These are phyloP conservation scores for Drosophila lini DNA, from an alignment of 1,140 invertebrate genomes.

Conservation along the genomic window DNA sequence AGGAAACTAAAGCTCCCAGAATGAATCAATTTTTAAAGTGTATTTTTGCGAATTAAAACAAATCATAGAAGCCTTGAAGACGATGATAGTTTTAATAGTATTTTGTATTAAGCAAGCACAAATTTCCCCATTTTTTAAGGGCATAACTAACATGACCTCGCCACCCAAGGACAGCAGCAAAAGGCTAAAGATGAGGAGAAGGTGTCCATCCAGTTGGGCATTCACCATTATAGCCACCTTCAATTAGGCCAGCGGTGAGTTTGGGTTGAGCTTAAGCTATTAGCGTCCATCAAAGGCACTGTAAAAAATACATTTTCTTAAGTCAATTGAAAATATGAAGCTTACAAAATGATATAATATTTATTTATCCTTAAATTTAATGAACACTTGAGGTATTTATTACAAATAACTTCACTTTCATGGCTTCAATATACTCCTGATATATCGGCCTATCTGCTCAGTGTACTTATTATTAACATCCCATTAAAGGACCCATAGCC, in stretches of 20 bases:
- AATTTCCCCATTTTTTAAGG: slow-evolving; percentile 38
- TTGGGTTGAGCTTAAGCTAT: slow-evolving; percentile 7
- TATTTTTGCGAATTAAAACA: slow-evolving; percentile 4
- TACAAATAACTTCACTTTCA: not conserved
- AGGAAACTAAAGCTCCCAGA: not conserved
- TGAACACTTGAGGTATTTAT: not conserved
- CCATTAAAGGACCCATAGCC: slow-evolving; percentile 24
- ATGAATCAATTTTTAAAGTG: slow-evolving; percentile 8
- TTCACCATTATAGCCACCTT: slow-evolving; percentile 38
- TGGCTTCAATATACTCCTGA: not conserved
- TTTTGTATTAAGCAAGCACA: slow-evolving; percentile 36
- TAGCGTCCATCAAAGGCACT: slow-evolving; percentile 2
- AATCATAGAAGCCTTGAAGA: not conserved
- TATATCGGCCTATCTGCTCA: not conserved
- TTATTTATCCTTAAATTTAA: too few species aligned
- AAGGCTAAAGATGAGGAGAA: not conserved
- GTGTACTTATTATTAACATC: slow-evolving; percentile 25
- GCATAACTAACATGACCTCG: slow-evolving; percentile 63
- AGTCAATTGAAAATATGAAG: not conserved
- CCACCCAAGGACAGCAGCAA: not conserved
- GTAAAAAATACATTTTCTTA: not conserved
- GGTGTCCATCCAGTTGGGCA: slow-evolving; percentile 31
- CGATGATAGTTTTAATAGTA: slow-evolving; percentile 8
- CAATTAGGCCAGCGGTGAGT: slow-evolving; percentile 24
- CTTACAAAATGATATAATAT: not conserved